phyloP scores from a whole-genome alignment of 1,140 invertebrate genomes.

The Trialeurodes vaporariorum region DNA sequence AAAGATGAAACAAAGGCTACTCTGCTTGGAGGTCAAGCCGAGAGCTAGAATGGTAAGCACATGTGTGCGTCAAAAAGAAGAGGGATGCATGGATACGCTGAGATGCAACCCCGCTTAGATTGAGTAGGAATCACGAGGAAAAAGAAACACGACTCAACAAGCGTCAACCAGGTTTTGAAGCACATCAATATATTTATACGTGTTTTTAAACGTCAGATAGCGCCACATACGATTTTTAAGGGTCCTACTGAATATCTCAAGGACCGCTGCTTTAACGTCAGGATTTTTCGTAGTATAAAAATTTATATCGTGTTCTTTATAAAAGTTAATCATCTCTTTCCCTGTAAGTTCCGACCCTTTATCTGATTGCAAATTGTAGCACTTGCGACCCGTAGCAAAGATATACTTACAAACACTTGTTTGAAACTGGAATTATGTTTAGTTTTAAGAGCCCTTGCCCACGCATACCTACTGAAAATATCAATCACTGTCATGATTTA shows the following conservation, averaged over 20 bases:
- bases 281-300: conserved; percentile 33
- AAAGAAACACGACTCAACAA: no score
- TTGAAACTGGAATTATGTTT: conserved; percentile 24
- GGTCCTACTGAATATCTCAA: conserved; percentile 35
- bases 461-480: conserved; percentile 32
- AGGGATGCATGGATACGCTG: no score
- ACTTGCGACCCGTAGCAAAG: neutral
- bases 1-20: no score
- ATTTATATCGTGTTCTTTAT: conserved; percentile 27
- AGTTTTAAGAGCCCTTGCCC: conserved; percentile 28
- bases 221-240: conserved; percentile 34
- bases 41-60: no score
- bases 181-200: conserved; percentile 31
- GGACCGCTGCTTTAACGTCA: conserved; percentile 33
- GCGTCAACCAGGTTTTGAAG: conserved; percentile 29
- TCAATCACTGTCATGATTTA: conserved; percentile 34
- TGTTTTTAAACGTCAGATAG: conserved; percentile 33
- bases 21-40: no score
- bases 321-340: conserved; percentile 22
- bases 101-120: no score
- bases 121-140: no score
- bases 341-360: conserved; percentile 28
- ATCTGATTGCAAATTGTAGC: conserved; percentile 8
- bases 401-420: neutral
- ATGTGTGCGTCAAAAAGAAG: no score